phyloP scores from a whole-genome alignment of 2,888 invertebrate species.

The Trachelus stipa region DNA sequence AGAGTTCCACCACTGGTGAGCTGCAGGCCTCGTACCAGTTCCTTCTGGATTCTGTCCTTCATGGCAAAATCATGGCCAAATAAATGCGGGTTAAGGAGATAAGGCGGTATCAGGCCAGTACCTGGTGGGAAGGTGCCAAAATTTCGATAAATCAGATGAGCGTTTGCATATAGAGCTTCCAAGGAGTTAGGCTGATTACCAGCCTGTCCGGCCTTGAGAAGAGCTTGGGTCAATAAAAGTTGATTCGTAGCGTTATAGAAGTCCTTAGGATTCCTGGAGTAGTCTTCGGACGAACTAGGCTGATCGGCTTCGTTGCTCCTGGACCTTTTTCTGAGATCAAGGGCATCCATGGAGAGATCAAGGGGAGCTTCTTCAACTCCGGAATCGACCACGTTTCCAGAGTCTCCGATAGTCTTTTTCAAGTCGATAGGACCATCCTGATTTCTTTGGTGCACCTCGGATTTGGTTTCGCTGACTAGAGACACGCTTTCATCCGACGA shows the following conservation, averaged over 20 bases:
- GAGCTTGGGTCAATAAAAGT: conserved; percentile 73
- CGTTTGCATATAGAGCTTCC: conserved; percentile 58
- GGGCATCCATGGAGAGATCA: conserved; percentile 82
- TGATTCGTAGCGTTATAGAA: conserved; percentile 69
- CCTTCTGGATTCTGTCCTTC: conserved; percentile 77
- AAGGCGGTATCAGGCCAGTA: conserved; percentile 71
- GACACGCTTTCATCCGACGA: conserved; percentile 57
- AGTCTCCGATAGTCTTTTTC: conserved; percentile 37
- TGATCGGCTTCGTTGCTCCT: conserved; percentile 36
- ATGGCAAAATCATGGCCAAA: conserved; percentile 74
- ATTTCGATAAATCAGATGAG: conserved; percentile 59
- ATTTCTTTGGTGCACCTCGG: conserved; percentile 56
- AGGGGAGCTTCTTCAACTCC: conserved; percentile 69
- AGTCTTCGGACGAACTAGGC: conserved; percentile 28
- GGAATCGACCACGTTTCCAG: conserved; percentile 25
- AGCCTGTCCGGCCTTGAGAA: conserved; percentile 70
- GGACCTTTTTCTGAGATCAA: conserved; percentile 84
- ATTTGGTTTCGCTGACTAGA: conserved; percentile 61
- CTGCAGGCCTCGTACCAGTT: conserved; percentile 74
- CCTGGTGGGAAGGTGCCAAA: conserved; percentile 62
- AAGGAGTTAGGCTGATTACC: conserved; percentile 43
- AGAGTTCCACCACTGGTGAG: conserved; percentile 78
- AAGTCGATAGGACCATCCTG: conserved; percentile 59
- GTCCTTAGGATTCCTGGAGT: conserved; percentile 31
- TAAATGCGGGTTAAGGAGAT: conserved; percentile 76